A percentile compares a stretch with the other conserved stretches of the same genome.
phyloP scores from a whole-genome alignment of 2,888 invertebrate species.

The Thecocarcelia acutangulata region DNA sequence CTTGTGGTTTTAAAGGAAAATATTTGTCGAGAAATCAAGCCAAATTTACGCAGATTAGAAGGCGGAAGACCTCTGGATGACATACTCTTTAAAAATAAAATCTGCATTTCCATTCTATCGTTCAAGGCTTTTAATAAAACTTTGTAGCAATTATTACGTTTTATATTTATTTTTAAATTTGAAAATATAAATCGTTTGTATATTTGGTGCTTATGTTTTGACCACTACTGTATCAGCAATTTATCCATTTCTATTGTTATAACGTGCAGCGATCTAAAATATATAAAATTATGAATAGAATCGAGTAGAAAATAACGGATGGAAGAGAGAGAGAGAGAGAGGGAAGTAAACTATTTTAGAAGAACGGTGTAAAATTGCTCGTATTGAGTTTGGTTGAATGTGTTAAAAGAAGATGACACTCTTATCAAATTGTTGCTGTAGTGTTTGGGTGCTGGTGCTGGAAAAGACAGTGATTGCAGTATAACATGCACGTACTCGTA shows the following conservation, averaged over 20 bases:
- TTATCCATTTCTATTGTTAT: not conserved
- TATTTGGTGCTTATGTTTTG: not conserved
- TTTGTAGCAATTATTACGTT: no score
- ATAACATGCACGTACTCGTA: conserved; percentile 46
- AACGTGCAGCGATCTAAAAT: conserved; percentile 12
- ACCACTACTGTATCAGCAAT: not conserved
- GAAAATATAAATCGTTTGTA: no score
- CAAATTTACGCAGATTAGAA: no score
- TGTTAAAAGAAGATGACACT: conserved; percentile 4
- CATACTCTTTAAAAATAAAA: no score
- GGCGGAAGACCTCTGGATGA: no score
- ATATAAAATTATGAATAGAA: conserved; percentile 28
- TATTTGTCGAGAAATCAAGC: no score
- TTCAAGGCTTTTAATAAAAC: no score
- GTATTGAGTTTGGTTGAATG: not conserved
- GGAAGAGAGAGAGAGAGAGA: not conserved
- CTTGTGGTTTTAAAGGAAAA: no score
- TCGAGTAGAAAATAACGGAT: conserved; percentile 6
- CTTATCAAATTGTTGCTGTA: conserved; percentile 19
- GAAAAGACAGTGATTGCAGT: conserved; percentile 19
- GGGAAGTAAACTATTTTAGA: not conserved
- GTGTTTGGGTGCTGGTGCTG: conserved; percentile 37
- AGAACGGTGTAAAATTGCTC: not conserved
- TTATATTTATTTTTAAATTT: no score
- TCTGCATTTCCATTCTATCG: no score